Percentiles rank a stretch among this genome's conserved stretches.
These are phyloP conservation scores for Ophthalmolycus amberensis DNA, from an alignment of 2,113 vertebrate species.

Conservation along the genomic window DNA sequence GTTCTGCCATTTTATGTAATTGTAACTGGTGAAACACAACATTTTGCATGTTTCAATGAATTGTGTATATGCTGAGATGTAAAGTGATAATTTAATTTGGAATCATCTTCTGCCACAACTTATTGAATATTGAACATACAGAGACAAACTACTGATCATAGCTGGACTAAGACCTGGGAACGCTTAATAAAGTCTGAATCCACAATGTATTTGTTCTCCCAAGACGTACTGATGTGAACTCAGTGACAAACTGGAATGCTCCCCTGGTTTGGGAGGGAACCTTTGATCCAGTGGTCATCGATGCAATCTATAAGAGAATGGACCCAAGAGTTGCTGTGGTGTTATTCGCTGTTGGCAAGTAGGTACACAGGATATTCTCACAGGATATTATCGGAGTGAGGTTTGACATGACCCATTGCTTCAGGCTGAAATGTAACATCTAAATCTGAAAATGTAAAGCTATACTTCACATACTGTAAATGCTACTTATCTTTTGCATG, in stretches of 20 bases:
- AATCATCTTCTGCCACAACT: neutral
- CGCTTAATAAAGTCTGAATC: neutral
- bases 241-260: slow-evolving; percentile 63
- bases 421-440: neutral
- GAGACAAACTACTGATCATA: neutral
- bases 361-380: slow-evolving; percentile 18
- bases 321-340: slow-evolving; percentile 62
- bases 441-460: neutral
- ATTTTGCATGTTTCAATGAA: neutral
- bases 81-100: neutral
- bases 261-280: slow-evolving; percentile 67
- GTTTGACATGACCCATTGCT: neutral
- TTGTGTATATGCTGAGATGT: neutral
- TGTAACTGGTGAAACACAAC: neutral
- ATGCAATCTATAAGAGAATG: slow-evolving; percentile 57
- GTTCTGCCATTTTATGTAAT: neutral
- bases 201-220: neutral
- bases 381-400: neutral
- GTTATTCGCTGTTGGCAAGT: slow-evolving; percentile 66
- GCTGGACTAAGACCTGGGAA: neutral
- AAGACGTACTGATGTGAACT: slow-evolving; percentile 62
- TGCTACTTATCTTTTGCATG: neutral
- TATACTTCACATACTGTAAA: neutral
- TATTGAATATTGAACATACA: neutral
- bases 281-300: slow-evolving; percentile 62